Evolutionary conservation across 1,140 invertebrate species (phyloP), one percentile per base, ranked within the genome.

Genomic region (Brachionus angularis): DNA sequence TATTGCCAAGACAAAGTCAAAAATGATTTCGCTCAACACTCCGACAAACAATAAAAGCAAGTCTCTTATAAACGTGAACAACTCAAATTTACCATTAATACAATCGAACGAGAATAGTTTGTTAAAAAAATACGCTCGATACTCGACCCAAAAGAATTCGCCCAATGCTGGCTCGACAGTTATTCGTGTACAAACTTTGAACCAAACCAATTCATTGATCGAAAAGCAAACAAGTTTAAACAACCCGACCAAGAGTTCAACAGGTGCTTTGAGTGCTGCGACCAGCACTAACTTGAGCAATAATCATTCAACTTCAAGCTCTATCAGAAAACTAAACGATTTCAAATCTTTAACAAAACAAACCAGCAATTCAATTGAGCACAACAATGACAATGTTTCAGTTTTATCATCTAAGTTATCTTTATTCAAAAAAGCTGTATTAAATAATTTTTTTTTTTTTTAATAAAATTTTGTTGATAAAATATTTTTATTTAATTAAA

Each of bases 261-360:
- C n/a, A n/a, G n/a, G n/a, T n/a, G n/a, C n/a, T n/a, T n/a, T n/a
- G n/a, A n/a, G n/a, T n/a, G n/a, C n/a, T n/a, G n/a, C n/a, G n/a
- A n/a, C n/a, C 1, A 58, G 53, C 33, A 58, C 36, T 58, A 39
- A 39, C 12, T 39, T 58, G 33, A 58, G 36, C 18, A 58, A 58
- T 39, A 58, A 58, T 21, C 18, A 58, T 23, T 58, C 39, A 39
- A 58, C 36, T 58, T 58, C 53, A 34, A 55, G 52, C 34, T 55
- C 21, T 55, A 58, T 58, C 33, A 18, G n/a, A 27, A 10, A 58
- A 12, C 27, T 21, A 18, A 36, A 14, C 36, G 39, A 5, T 39
- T 21, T 3, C 33, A 58, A 21, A 42, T 39, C 4, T 39, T 18
- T 12, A 58, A 58, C n/a, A 39, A 31, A 39, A 58, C 18, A 39